Evolutionary conservation across 2,797 vertebrate species (phyloP).

Genomic region (Erpetoichthys calabaricus): DNA sequence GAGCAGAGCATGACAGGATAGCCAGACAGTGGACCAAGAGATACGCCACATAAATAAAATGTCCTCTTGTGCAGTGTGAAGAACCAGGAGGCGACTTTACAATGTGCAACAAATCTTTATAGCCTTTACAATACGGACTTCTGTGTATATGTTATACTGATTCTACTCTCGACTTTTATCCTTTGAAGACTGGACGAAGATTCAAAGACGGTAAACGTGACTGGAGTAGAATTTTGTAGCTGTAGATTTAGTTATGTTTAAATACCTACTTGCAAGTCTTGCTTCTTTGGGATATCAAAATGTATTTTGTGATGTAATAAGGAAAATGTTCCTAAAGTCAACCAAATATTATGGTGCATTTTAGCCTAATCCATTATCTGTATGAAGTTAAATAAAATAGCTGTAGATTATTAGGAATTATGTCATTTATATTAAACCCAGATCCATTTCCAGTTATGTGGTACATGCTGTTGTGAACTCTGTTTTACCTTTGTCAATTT

Average conservation of each 20-base stretch:
- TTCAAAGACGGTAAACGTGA: slow-evolving; percentile 66
- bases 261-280: slow-evolving; percentile 86
- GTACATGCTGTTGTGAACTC: slow-evolving; percentile 83
- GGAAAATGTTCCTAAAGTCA: slow-evolving; percentile 83
- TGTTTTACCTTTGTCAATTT: slow-evolving; percentile 84
- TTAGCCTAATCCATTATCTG: slow-evolving; percentile 88
- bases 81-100: slow-evolving; percentile 65
- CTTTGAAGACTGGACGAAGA: slow-evolving; percentile 68
- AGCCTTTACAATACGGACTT: slow-evolving; percentile 89
- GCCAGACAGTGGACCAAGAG: slow-evolving; percentile 89
- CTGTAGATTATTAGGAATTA: slow-evolving; percentile 78
- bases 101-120: slow-evolving; percentile 77
- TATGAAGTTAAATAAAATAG: slow-evolving; percentile 72
- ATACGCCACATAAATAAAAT: slow-evolving; percentile 71
- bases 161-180: slow-evolving; percentile 77
- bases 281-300: slow-evolving; percentile 92
- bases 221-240: slow-evolving; percentile 78
- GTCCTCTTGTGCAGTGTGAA: slow-evolving; percentile 52
- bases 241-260: slow-evolving; percentile 85
- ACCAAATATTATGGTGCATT: slow-evolving; percentile 92
- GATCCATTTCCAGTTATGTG: slow-evolving; percentile 78
- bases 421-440: slow-evolving; percentile 80
- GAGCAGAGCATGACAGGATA: slow-evolving; percentile 89
- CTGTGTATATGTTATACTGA: slow-evolving; percentile 82
- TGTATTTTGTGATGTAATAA: slow-evolving; percentile 93